phyloP scores from a whole-genome alignment of 2,888 invertebrate genomes.

The Torymus texanus region DNA sequence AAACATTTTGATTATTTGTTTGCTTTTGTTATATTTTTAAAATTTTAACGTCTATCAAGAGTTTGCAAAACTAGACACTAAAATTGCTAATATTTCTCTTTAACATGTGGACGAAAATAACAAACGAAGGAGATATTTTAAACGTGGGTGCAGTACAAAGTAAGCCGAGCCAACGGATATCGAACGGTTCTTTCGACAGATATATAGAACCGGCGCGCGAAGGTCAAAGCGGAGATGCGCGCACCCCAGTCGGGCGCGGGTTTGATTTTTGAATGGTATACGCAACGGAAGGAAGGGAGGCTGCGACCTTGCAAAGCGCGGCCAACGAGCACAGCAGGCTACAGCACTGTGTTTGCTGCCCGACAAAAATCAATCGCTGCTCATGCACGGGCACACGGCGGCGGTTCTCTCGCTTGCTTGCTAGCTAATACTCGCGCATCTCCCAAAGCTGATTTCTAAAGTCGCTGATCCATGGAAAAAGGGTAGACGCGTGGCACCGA shows the following conservation, averaged over 20 bases:
- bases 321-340: constrained; percentile 3
- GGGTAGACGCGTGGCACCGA: background rate
- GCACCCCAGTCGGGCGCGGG: background rate
- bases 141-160: too few relatives aligned
- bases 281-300: constrained; percentile 23
- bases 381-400: constrained; percentile 15
- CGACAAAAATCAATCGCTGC: constrained; percentile 50
- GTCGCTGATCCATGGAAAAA: constrained; percentile 29
- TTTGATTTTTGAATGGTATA: constrained; percentile 32
- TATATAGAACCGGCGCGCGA: background rate
- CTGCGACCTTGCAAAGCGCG: constrained; percentile 26
- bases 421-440: background rate
- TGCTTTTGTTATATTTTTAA: too few relatives aligned
- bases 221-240: constrained; percentile 17
- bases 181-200: too few relatives aligned
- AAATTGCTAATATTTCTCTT: too few relatives aligned
- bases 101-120: too few relatives aligned
- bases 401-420: background rate
- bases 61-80: too few relatives aligned
- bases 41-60: too few relatives aligned
- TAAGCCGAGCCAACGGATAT: too few relatives aligned
- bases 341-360: background rate
- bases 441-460: constrained; percentile 38
- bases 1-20: too few relatives aligned
- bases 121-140: too few relatives aligned